Conservation (phyloP, 2,113 vertebrate species). For the Lycaon pictus region DNA sequence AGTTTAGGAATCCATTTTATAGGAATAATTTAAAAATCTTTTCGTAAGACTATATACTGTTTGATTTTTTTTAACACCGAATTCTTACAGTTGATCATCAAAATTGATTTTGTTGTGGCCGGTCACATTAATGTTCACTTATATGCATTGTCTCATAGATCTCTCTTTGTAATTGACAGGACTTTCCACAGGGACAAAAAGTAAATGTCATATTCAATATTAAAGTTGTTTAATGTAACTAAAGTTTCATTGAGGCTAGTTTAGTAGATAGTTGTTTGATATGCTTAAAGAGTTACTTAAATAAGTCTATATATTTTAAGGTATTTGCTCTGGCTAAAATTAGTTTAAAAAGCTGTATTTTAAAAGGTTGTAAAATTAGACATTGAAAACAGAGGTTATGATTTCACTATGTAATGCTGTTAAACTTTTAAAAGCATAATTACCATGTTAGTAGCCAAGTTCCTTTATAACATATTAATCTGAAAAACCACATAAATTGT, state of each 20-base stretch:
- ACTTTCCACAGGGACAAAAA: neutral
- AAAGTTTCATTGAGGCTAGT: neutral
- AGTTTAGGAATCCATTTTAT: neutral
- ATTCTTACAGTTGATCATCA: neutral
- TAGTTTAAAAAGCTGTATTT: slow-evolving; percentile 49
- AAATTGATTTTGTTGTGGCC: neutral
- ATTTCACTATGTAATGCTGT: slow-evolving; percentile 62
- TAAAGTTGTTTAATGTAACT: slow-evolving; percentile 36
- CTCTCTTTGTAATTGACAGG: neutral
- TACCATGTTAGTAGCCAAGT: slow-evolving; percentile 65
- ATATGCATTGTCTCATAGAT: neutral
- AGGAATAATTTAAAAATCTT: neutral
- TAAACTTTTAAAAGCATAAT: slow-evolving; percentile 66
- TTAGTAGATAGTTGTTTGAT: neutral
- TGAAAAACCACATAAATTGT: slow-evolving; percentile 58
- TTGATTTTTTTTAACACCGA: neutral
- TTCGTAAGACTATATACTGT: neutral
- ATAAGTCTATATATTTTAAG: slow-evolving; percentile 59
- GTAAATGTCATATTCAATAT: neutral
- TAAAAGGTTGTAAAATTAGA: slow-evolving; percentile 48
- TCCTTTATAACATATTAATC: slow-evolving; percentile 55
- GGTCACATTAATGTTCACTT: neutral
- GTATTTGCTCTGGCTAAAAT: slow-evolving; percentile 37
- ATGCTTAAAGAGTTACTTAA: slow-evolving; percentile 53
- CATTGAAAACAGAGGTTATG: slow-evolving; percentile 29